phyloP scores from a whole-genome alignment of 2,797 vertebrate species.

The Microctenopoma stevenorrisi region DNA sequence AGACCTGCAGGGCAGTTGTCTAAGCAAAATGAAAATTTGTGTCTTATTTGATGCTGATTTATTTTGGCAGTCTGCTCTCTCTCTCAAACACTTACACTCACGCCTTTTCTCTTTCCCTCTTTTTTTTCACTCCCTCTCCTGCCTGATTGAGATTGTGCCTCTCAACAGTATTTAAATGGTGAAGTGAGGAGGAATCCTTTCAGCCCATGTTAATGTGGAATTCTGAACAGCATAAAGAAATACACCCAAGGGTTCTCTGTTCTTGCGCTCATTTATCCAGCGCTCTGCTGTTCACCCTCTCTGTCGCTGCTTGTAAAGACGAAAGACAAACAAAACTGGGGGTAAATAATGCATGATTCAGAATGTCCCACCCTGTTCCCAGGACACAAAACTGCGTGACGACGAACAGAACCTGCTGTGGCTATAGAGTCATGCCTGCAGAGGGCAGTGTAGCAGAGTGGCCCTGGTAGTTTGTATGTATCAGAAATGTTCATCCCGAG shows the following conservation, averaged over 20 bases:
- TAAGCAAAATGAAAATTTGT: conserved; percentile 66
- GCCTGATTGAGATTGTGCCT: conserved; percentile 65
- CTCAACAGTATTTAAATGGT: conserved; percentile 62
- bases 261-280: conserved; percentile 69
- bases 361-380: conserved; percentile 17
- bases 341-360: conserved; percentile 55
- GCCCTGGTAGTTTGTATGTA: not conserved
- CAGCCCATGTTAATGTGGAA: conserved; percentile 76
- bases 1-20: conserved; percentile 60
- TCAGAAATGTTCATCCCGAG: not conserved
- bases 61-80: conserved; percentile 58
- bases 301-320: conserved; percentile 46
- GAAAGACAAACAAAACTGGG: conserved; percentile 41
- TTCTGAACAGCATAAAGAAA: conserved; percentile 69
- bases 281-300: conserved; percentile 42
- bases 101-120: not conserved
- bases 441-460: conserved; percentile 56
- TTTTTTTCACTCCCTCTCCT: conserved; percentile 9
- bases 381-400: conserved; percentile 33
- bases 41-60: conserved; percentile 73
- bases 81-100: conserved; percentile 17
- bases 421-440: conserved; percentile 40
- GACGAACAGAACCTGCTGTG: conserved; percentile 24
- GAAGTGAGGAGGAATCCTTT: conserved; percentile 75
- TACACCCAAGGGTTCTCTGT: conserved; percentile 51